Percentiles rank a stretch among this genome's conserved stretches.
These are phyloP conservation scores for Petrolisthes manimaculis DNA, from an alignment of 2,888 invertebrate species.

Conservation along the genomic window DNA sequence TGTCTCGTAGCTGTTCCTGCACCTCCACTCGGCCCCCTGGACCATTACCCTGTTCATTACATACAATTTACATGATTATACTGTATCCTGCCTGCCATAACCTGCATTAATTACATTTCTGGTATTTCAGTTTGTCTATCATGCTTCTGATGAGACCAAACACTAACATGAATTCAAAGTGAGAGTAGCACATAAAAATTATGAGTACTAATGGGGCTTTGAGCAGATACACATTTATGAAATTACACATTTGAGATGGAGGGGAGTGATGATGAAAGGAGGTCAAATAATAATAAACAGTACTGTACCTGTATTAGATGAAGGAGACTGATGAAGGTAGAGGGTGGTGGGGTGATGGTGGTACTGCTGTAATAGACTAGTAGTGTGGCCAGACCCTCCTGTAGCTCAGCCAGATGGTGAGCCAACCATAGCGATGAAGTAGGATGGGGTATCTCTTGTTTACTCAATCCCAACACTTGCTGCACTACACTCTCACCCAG, in stretches of 20 bases:
- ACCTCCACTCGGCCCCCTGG: constrained; percentile 43
- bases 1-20: constrained; percentile 29
- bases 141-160: background rate
- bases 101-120: background rate
- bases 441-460: constrained; percentile 15
- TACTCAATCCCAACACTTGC: constrained; percentile 26
- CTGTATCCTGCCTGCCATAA: background rate
- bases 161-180: background rate
- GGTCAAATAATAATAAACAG: background rate
- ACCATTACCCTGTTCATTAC: constrained; percentile 48
- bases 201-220: too few relatives aligned
- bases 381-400: constrained; percentile 58
- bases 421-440: constrained; percentile 43
- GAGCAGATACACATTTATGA: too few relatives aligned
- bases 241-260: too few relatives aligned
- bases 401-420: constrained; percentile 52
- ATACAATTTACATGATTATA: background rate
- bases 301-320: constrained; percentile 34
- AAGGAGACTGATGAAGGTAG: constrained; percentile 47
- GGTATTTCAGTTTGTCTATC: background rate
- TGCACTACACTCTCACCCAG: constrained; percentile 48
- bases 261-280: background rate
- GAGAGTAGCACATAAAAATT: too few relatives aligned
- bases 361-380: constrained; percentile 64
- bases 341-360: constrained; percentile 37